Conservation (phyloP, 2,113 vertebrate species). For the Corvus cornix region DNA sequence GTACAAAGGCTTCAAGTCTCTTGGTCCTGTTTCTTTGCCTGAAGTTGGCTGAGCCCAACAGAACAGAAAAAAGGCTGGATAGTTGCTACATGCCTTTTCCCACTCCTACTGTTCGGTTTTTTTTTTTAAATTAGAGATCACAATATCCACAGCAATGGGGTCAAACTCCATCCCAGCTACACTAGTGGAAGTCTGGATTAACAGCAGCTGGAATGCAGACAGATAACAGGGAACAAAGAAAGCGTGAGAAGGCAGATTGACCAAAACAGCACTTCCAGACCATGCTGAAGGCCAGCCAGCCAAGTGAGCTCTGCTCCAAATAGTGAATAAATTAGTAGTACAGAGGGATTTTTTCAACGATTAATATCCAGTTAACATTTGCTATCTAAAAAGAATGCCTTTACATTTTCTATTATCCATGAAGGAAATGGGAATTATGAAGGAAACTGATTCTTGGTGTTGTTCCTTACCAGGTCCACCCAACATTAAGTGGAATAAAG, state of each 20-base stretch:
- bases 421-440: neutral
- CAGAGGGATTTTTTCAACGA: neutral
- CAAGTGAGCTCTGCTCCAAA: neutral
- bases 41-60: neutral
- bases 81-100: neutral
- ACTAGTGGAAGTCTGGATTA: neutral
- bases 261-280: neutral
- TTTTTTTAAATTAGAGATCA: neutral
- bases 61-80: neutral
- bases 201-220: constrained; percentile 3
- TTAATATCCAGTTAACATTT: neutral
- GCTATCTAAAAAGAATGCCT: neutral
- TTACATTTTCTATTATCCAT: neutral
- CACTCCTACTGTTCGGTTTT: neutral
- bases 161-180: neutral
- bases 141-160: neutral
- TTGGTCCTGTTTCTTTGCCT: neutral
- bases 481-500: neutral
- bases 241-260: neutral
- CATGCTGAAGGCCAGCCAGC: neutral
- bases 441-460: neutral
- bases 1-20: neutral
- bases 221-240: constrained; percentile 13
- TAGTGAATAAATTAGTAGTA: neutral
- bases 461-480: neutral